Base-by-base conservation (phyloP, 2,797 vertebrate genomes). In the Babyrousa celebensis region DNA sequence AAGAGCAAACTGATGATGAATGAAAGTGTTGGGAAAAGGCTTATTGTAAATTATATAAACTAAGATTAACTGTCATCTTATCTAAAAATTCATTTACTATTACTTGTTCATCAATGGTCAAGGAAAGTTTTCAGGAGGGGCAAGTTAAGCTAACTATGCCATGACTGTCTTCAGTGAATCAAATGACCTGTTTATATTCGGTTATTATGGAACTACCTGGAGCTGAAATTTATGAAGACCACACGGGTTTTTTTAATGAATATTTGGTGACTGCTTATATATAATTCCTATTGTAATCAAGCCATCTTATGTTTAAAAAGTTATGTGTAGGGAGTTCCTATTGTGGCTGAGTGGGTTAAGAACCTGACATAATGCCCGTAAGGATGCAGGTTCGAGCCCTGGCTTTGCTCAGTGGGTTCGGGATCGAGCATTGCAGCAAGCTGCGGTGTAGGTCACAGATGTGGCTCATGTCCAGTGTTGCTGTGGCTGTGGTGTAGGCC, bases 31-130 rank as follows among this genome's bases (percentile, higher is more conserved):
- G 12, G 43, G 18, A 68, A 91, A 86, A 58, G 4, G 0, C 12
- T 78, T 78, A 29, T 67, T 82, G 32, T 83, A 83, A 74, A 60
- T 75, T 62, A 52, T 29, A 62, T 32, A 80, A 82, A 84, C 65
- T 25, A 27, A 89, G 85, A 60, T 78, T 43, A 84, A 84, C 84
- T 93, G 72, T 60, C 21, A 25, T 3, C 27, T 71, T 82, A 89
- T 89, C 16, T 20, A 25, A 83, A 75, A 92, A 25, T 72, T 94
- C 58, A 72, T 74, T 56, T 93, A 60, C 56, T 90, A 25, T 68
- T 36, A 62, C 27, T 58, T 91, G 16, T 15, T 71, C 58, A 56
- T 83, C 25, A 67, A 18, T 88, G 56, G n/a, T 17, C 40, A n/a
- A 78, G 32, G 25, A 80, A 86, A 62, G 16, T 21, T 92, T 89